phyloP scores from a whole-genome alignment of 1,140 invertebrate species.

The Zaprionus camerounensis region DNA sequence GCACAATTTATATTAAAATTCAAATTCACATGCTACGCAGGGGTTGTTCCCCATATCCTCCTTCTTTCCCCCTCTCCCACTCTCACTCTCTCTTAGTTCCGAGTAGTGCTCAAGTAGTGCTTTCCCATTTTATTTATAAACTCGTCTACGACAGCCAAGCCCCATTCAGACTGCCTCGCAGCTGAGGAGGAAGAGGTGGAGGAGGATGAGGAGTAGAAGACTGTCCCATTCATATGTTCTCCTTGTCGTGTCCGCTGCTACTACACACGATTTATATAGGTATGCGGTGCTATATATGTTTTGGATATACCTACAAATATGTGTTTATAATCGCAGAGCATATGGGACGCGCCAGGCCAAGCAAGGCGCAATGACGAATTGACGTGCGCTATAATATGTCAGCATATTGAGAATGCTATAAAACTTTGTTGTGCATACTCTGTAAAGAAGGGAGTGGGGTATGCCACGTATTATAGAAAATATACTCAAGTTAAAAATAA shows the following conservation, averaged over 20 bases:
- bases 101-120: constrained; percentile 61
- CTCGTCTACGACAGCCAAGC: constrained; percentile 50
- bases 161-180: constrained; percentile 47
- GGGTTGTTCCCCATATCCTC: not conserved
- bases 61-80: not conserved
- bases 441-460: constrained; percentile 12
- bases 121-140: constrained; percentile 71
- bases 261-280: not conserved
- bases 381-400: constrained; percentile 56
- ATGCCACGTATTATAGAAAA: not conserved
- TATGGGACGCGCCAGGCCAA: not conserved
- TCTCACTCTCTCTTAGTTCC: not conserved
- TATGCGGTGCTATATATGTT: constrained; percentile 1
- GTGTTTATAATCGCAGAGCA: not conserved
- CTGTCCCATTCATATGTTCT: constrained; percentile 14
- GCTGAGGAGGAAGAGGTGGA: not conserved
- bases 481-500: too few species aligned
- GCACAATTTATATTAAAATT: constrained; percentile 58
- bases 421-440: constrained; percentile 9
- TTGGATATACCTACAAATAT: not conserved
- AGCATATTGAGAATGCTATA: constrained; percentile 43
- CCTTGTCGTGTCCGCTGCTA: constrained; percentile 3
- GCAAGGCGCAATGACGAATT: constrained; percentile 27
- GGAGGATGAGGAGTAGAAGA: too few species aligned
- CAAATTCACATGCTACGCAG: constrained; percentile 13